phyloP scores from a whole-genome alignment of 2,888 invertebrate species.

The Stenodema calcarata region DNA sequence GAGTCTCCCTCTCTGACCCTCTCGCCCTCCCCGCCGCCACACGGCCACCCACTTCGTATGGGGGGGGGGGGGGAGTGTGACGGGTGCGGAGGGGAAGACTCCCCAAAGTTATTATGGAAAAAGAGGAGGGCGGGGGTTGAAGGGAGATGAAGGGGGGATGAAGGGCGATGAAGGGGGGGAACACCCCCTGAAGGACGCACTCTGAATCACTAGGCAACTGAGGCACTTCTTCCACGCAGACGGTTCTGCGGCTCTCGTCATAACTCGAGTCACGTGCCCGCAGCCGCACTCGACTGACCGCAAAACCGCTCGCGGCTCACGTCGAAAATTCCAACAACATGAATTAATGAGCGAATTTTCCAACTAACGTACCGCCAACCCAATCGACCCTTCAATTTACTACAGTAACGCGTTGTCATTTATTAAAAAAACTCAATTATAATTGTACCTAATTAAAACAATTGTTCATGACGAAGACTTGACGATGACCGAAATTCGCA shows the following conservation, averaged over 20 bases:
- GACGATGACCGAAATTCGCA: too few relatives aligned
- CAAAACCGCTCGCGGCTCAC: too few relatives aligned
- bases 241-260: neutral
- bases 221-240: constrained; percentile 28
- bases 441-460: too few relatives aligned
- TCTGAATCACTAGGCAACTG: constrained; percentile 30
- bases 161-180: too few relatives aligned
- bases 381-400: too few relatives aligned
- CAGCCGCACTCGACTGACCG: neutral
- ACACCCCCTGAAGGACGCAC: constrained; percentile 25
- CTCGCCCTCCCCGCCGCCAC: constrained; percentile 8
- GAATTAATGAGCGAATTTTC: too few relatives aligned
- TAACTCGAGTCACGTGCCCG: neutral
- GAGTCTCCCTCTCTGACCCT: too few relatives aligned
- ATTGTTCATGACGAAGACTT: too few relatives aligned
- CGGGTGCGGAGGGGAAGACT: neutral
- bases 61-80: neutral
- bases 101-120: constrained; percentile 4
- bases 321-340: too few relatives aligned
- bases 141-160: neutral
- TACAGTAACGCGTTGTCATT: too few relatives aligned
- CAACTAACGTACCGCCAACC: too few relatives aligned
- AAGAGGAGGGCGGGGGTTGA: neutral
- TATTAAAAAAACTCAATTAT: too few relatives aligned
- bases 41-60: neutral